Percentiles rank a stretch among this genome's conserved stretches.
phyloP scores from a whole-genome alignment of 1,140 invertebrate species.

The Adelges cooleyi region DNA sequence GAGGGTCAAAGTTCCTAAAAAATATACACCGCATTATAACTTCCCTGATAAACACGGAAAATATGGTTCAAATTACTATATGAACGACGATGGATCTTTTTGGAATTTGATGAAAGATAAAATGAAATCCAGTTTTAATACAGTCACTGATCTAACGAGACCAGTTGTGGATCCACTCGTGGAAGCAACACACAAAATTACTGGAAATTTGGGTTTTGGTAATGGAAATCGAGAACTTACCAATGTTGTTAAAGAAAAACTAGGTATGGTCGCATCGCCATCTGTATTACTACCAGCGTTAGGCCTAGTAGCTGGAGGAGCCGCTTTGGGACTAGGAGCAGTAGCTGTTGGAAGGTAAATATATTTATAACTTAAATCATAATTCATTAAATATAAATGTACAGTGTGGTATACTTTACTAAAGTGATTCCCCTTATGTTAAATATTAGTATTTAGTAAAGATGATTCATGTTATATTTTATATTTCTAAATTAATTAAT shows the following conservation, averaged over 20 bases:
- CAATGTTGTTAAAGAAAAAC: conserved; percentile 50
- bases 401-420: too few relatives aligned
- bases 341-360: conserved; percentile 57
- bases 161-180: conserved; percentile 60
- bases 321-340: conserved; percentile 62
- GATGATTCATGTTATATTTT: too few relatives aligned
- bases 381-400: too few relatives aligned
- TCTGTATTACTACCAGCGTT: conserved; percentile 57
- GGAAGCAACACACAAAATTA: conserved; percentile 64
- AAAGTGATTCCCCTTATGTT: too few relatives aligned
- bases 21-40: conserved; percentile 1
- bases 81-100: conserved; percentile 45
- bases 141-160: conserved; percentile 53
- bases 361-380: too few relatives aligned
- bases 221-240: conserved; percentile 37
- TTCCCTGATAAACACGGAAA: conserved; percentile 10
- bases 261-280: conserved; percentile 46
- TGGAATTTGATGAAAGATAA: conserved; percentile 60
- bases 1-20: conserved; percentile 19
- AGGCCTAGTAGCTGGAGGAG: conserved; percentile 62
- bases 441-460: too few relatives aligned
- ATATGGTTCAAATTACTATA: conserved; percentile 21
- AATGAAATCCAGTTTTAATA: conserved; percentile 55
- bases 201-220: conserved; percentile 57
- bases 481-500: too few relatives aligned